These are phyloP conservation scores for Spialia ferax DNA, from an alignment of 2,888 invertebrate genomes.

Conservation along the genomic window DNA sequence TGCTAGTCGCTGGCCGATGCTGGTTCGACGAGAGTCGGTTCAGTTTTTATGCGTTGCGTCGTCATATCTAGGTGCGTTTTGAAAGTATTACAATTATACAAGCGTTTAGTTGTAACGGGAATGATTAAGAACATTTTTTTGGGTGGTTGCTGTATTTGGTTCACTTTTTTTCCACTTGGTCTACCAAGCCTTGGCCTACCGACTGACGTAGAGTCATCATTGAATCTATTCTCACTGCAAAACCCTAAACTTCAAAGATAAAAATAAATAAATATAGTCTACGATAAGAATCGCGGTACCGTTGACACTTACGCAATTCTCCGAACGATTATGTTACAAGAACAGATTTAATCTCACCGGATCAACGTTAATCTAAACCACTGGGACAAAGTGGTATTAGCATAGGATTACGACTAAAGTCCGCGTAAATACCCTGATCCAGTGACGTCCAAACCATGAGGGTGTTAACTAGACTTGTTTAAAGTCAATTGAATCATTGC, in stretches of 20 bases:
- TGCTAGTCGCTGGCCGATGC: constrained; percentile 33
- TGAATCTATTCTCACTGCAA: no score
- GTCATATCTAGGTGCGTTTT: constrained; percentile 43
- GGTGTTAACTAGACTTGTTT: not conserved
- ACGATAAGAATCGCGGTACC: not conserved
- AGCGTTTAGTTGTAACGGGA: constrained; percentile 34
- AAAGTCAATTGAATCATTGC: not conserved
- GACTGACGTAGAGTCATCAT: no score
- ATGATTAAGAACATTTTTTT: constrained; percentile 29
- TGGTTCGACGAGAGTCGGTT: constrained; percentile 34
- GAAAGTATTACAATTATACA: constrained; percentile 28
- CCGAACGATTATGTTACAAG: constrained; percentile 19
- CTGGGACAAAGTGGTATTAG: constrained; percentile 23
- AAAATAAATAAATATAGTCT: no score
- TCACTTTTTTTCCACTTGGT: not conserved
- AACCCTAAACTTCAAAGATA: no score
- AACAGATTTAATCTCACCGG: constrained; percentile 31
- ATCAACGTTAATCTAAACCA: constrained; percentile 21
- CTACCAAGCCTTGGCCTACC: no score
- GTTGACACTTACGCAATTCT: not conserved
- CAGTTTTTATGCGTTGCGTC: constrained; percentile 26
- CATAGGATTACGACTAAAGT: constrained; percentile 26
- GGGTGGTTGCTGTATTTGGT: not conserved
- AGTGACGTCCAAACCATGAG: not conserved
- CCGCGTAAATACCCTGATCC: constrained; percentile 20